Evolutionary conservation across 35 echinoderm and acorn worm genomes (phyloP).

Genomic region (Strongylocentrotus purpuratus): DNA sequence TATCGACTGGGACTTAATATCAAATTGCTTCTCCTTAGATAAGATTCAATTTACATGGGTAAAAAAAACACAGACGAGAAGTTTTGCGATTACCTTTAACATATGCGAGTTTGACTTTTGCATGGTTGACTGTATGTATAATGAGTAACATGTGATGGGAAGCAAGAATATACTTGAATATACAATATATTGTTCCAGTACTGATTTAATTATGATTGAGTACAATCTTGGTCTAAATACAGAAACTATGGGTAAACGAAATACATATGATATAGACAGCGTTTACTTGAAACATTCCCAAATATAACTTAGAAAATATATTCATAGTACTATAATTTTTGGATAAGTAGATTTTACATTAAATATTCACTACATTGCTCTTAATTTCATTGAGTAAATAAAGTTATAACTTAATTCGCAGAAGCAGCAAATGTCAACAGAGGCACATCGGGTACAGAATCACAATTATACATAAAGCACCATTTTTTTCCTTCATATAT

Average conservation of each 20-base stretch:
- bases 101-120: too few relatives aligned
- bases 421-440: background rate
- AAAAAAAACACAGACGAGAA: too few relatives aligned
- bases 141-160: background rate
- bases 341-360: background rate
- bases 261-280: background rate
- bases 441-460: background rate
- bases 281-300: background rate
- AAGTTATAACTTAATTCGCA: background rate
- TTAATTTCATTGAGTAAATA: background rate
- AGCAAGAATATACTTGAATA: background rate
- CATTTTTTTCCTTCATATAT: background rate
- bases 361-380: background rate
- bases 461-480: constrained; percentile 1
- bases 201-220: background rate
- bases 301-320: background rate
- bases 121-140: background rate
- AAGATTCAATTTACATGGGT: too few relatives aligned
- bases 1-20: too few relatives aligned
- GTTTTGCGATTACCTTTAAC: too few relatives aligned
- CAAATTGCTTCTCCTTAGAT: too few relatives aligned
- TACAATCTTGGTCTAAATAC: background rate
- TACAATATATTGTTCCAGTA: background rate
- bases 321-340: background rate
- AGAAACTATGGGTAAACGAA: background rate